Conservation (phyloP, 2,888 invertebrate species). For the Coenonympha glycerion region DNA sequence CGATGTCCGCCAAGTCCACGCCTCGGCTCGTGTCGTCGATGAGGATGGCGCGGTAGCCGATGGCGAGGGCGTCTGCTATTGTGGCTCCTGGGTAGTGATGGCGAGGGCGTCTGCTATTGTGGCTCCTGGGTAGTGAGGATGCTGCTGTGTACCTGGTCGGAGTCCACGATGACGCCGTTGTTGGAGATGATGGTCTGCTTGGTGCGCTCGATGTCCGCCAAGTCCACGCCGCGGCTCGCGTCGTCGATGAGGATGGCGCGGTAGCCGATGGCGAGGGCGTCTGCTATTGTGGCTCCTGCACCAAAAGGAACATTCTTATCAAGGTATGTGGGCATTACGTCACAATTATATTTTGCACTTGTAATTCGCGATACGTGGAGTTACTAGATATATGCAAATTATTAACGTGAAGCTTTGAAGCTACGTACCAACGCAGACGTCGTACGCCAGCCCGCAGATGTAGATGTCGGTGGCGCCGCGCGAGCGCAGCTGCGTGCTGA, state of each 20-base stretch:
- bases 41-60: no score
- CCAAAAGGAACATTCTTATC: not conserved
- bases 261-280: slow-evolving; percentile 93
- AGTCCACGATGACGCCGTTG: slow-evolving; percentile 87
- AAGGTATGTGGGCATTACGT: not conserved
- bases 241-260: slow-evolving; percentile 92
- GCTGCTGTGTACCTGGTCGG: slow-evolving; percentile 77
- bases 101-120: no score
- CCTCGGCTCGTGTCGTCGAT: no score
- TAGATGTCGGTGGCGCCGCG: slow-evolving; percentile 93
- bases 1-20: no score
- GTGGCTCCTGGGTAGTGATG: no score
- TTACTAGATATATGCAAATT: no score
- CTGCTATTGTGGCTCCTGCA: slow-evolving; percentile 88
- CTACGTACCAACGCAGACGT: slow-evolving; percentile 90
- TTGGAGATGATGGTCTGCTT: slow-evolving; percentile 83
- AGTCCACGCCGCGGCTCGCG: slow-evolving; percentile 91
- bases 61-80: no score
- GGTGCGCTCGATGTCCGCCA: slow-evolving; percentile 88
- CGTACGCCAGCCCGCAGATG: slow-evolving; percentile 95
- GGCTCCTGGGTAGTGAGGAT: not conserved
- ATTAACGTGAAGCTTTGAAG: no score
- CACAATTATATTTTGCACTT: no score
- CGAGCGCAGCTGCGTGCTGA: slow-evolving; percentile 86
- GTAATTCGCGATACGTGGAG: no score